These are phyloP conservation scores for Porites rus DNA, from an alignment of 92 coral and sea anemone species.

Conservation along the genomic window DNA sequence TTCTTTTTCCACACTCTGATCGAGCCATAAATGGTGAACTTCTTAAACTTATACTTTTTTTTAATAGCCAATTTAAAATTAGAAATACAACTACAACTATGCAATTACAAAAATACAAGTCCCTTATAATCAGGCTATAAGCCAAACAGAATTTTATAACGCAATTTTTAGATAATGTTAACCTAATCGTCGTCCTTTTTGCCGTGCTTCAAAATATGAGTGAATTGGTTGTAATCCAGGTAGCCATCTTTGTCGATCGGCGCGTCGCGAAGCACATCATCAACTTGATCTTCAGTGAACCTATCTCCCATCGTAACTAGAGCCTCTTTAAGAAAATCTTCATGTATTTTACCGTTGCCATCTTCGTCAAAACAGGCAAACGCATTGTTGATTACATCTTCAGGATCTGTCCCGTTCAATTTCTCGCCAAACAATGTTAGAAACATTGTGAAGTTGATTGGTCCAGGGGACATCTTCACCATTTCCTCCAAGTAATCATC, in stretches of 20 bases:
- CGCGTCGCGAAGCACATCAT: conserved; percentile 98
- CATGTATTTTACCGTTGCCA: conserved; percentile 87
- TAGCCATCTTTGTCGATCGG: conserved; percentile 94
- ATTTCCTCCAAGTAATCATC: conserved; percentile 94
- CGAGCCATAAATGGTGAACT: conserved; percentile 21
- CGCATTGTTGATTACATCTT: conserved; percentile 95
- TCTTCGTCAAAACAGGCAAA: conserved; percentile 97
- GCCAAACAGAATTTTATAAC: too few species aligned
- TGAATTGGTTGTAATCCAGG: conserved; percentile 89
- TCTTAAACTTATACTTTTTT: background rate
- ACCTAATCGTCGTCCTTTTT: conserved; percentile 90
- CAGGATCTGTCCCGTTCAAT: conserved; percentile 98
- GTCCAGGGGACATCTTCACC: conserved; percentile 98
- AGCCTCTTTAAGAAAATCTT: conserved; percentile 91
- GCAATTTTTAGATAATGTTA: background rate
- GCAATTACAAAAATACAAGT: background rate
- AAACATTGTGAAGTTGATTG: conserved; percentile 99
- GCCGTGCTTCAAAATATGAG: conserved; percentile 97
- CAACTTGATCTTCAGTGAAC: conserved; percentile 96
- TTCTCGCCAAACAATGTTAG: conserved; percentile 98
- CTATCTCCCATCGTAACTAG: conserved; percentile 99
- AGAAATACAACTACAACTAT: background rate
- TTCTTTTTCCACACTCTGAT: conserved; percentile 1
- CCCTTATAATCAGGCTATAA: background rate
- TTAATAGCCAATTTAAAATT: background rate